Evolutionary conservation across 2,113 vertebrate species (phyloP), one percentile per base, ranked within the genome.

Genomic region (Oncorhynchus masou): DNA sequence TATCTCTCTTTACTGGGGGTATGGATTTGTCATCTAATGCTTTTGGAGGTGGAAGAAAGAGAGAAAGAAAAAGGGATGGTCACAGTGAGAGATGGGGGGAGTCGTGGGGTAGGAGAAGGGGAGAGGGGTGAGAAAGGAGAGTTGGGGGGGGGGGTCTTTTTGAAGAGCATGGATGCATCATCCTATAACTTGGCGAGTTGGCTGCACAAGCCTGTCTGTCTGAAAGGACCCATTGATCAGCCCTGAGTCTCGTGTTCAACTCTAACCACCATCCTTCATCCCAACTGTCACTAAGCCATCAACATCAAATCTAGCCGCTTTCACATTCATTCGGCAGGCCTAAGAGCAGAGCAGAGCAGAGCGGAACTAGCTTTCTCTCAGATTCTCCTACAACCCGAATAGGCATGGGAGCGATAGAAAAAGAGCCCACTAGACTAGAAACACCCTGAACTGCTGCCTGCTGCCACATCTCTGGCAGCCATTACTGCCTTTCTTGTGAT

Each of bases 41-140:
- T 39, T 68, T 45, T 59, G 60, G 68, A 70, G 45, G 73, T 78
- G 69, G n/a, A 48, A 75, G 78, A 81, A 80, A 81, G 72, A 76
- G 79, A 81, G 84, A 69, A 77, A 77, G 57, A 84, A 84, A 86
- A 74, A 59, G 70, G 24, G 34, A 22, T 20, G 24, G 67, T 25
- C 5, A 45, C 90, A 93, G 95, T 94, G 90, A 86, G 89, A 72
- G 39, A 49, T 29, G 83, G 70, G 77, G 83, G 83, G 79, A 66
- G 62, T 49, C n/a, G 85, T 92, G 94, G 94, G 93, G 94, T 93
- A 92, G 90, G 93, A 9, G 94, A 93, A 93, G 92, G 70, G 94
- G 94, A 91, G 73, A 75, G 68, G 60, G 31, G 60, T 24, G 73
- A 71, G 13, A 65, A 19, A 45, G 54, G 79, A 5, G 64, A 22